phyloP scores from a whole-genome alignment of 1,140 invertebrate species.

The Heliconius nattereri region DNA sequence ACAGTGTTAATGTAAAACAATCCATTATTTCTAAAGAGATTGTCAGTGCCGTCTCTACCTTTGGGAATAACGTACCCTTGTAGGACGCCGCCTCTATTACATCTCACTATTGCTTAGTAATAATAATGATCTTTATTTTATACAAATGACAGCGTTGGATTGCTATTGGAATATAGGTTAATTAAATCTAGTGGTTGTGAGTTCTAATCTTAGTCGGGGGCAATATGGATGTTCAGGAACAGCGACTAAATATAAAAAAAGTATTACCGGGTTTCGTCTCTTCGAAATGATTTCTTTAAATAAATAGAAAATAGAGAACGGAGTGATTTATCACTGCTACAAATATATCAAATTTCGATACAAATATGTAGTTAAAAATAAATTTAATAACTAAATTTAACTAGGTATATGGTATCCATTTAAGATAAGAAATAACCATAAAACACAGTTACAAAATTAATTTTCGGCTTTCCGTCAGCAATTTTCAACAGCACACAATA shows the following conservation, averaged over 20 bases:
- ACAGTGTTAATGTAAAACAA: slow-evolving; percentile 52
- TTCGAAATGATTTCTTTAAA: too few relatives aligned
- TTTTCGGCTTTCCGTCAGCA: not conserved
- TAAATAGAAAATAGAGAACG: not conserved
- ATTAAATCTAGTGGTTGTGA: not conserved
- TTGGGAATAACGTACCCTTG: slow-evolving; percentile 2
- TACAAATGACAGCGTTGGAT: not conserved
- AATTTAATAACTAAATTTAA: too few relatives aligned
- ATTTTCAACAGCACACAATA: not conserved
- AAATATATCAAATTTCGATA: too few relatives aligned
- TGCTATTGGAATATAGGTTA: not conserved
- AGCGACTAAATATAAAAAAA: too few relatives aligned
- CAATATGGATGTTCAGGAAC: too few relatives aligned
- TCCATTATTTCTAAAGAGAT: slow-evolving; percentile 52
- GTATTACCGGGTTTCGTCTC: too few relatives aligned
- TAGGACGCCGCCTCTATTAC: not conserved
- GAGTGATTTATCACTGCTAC: not conserved
- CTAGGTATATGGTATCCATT: too few relatives aligned
- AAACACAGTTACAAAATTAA: too few relatives aligned
- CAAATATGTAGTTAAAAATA: too few relatives aligned
- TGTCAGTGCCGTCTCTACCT: slow-evolving; percentile 13
- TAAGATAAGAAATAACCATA: too few relatives aligned
- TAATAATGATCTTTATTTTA: not conserved
- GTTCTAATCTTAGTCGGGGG: too few relatives aligned
- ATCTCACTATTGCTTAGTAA: not conserved